These are phyloP conservation scores for Blomia tropicalis DNA, from an alignment of 2,888 invertebrate genomes.

Conservation along the genomic window DNA sequence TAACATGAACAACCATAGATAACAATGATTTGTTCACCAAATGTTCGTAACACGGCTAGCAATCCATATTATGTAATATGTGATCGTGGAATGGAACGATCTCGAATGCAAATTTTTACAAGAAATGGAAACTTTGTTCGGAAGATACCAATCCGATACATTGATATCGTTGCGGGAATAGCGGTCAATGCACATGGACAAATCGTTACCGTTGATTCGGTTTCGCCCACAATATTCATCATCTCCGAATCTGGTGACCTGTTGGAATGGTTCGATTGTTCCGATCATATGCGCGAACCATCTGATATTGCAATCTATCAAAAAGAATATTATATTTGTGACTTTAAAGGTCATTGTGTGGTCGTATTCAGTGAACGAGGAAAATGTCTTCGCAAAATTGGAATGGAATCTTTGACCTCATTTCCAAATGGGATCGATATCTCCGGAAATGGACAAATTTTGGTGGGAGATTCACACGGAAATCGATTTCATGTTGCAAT, in stretches of 20 bases:
- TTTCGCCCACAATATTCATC: constrained; percentile 87
- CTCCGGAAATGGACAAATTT: constrained; percentile 38
- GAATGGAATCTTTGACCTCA: constrained; percentile 83
- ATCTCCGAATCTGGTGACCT: constrained; percentile 47
- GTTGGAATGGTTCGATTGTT: constrained; percentile 91
- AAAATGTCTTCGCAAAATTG: constrained; percentile 75
- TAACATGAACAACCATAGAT: constrained; percentile 10
- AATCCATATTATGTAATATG: constrained; percentile 56
- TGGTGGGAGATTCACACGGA: constrained; percentile 40
- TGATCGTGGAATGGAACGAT: constrained; percentile 87
- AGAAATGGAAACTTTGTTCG: constrained; percentile 86
- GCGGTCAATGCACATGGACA: constrained; percentile 80
- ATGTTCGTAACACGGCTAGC: background rate
- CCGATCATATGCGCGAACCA: constrained; percentile 91
- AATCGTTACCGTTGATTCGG: constrained; percentile 91
- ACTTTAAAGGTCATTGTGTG: constrained; percentile 94
- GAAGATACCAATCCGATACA: constrained; percentile 65
- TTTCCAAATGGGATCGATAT: constrained; percentile 41
- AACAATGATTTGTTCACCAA: constrained; percentile 20
- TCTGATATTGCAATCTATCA: constrained; percentile 82
- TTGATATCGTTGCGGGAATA: constrained; percentile 61
- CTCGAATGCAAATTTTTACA: constrained; percentile 92
- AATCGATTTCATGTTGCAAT: constrained; percentile 40
- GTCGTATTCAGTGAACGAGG: constrained; percentile 91
- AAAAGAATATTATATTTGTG: constrained; percentile 64